Base-by-base conservation (phyloP, 2,888 invertebrate genomes). In the Ichneumoninae sp. region DNA sequence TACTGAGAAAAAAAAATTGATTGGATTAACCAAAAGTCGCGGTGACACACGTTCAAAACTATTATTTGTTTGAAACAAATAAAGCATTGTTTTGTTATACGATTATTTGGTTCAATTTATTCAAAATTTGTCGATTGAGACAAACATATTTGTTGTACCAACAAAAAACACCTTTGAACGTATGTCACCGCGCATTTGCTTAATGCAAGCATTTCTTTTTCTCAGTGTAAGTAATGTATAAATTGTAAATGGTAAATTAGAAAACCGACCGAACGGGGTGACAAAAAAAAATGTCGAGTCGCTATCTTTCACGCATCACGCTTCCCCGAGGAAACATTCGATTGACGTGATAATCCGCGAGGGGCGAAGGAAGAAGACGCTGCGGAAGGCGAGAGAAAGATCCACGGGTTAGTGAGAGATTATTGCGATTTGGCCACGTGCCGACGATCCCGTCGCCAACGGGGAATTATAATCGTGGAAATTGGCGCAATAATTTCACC, bases 401-500 rank as follows among this genome's bases (percentile, higher is more conserved):
- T 13, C 3, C 33, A 10, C 50, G 57, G 52, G 75, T 36, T 63
- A 36, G 75, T 52, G 52, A 77, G 68, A 77, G 77, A 77, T 77
- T 54, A 78, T 71, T 66, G 57, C 65, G 71, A 83, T 83, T 83
- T 83, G 83, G 83, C 79, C 33, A 69, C 69, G 79, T 83, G 78
- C 79, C 83, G 79, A 83, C 52, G 7, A 13, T 54, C 44, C 47
- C 73, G 50, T 47, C 78, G 63, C 60, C 68, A 47, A 16, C 83
- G 79, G 71, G 79, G 83, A 83, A 79, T 79, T 74, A 79, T 78
- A 69, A 73, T 79, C 78, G 79, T 83, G 60, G 69, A 83, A 83
- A 83, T 79, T 79, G 79, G 73, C 36, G 68, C 83, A 74, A 83
- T 83, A 83, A 80, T 80, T 83, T 75, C n/a, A 47, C 79, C 79